phyloP scores from a whole-genome alignment of 2,113 vertebrate genomes.

The Promerops cafer region DNA sequence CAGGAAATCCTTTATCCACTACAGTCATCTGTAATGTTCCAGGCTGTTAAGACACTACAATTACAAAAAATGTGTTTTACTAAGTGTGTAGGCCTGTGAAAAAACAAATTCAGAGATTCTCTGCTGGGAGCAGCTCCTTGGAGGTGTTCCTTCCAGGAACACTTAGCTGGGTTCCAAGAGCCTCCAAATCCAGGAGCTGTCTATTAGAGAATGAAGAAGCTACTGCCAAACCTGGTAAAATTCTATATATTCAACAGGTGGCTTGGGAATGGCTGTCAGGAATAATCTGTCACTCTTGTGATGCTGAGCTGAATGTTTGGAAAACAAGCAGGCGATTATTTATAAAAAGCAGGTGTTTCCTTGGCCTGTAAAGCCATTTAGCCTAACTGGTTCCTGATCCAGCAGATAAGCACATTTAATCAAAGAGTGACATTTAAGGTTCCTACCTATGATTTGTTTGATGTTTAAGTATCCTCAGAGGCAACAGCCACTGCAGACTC shows the following conservation, averaged over 20 bases:
- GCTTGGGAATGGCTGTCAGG: not conserved
- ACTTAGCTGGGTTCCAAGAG: not conserved
- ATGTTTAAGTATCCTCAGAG: constrained; percentile 70
- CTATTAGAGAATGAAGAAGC: not conserved
- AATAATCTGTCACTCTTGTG: constrained; percentile 13
- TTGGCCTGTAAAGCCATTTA: constrained; percentile 69
- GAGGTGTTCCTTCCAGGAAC: not conserved
- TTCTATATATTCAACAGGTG: not conserved
- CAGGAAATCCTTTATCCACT: not conserved
- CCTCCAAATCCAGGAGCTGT: not conserved
- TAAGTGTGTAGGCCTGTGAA: not conserved
- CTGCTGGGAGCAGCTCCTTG: not conserved
- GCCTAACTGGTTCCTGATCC: constrained; percentile 68
- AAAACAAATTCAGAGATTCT: not conserved
- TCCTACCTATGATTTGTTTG: constrained; percentile 70
- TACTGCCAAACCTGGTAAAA: not conserved
- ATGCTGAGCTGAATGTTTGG: constrained; percentile 3
- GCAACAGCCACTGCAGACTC: constrained; percentile 61
- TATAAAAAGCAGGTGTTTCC: constrained; percentile 75
- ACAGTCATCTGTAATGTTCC: not conserved
- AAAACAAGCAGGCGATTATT: constrained; percentile 64
- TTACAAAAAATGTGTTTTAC: not conserved
- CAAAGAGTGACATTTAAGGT: constrained; percentile 63
- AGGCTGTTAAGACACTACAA: not conserved
- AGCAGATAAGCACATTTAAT: constrained; percentile 67